Evolutionary conservation across 2,888 invertebrate genomes (phyloP).

Genomic region (Tribolium freemani): DNA sequence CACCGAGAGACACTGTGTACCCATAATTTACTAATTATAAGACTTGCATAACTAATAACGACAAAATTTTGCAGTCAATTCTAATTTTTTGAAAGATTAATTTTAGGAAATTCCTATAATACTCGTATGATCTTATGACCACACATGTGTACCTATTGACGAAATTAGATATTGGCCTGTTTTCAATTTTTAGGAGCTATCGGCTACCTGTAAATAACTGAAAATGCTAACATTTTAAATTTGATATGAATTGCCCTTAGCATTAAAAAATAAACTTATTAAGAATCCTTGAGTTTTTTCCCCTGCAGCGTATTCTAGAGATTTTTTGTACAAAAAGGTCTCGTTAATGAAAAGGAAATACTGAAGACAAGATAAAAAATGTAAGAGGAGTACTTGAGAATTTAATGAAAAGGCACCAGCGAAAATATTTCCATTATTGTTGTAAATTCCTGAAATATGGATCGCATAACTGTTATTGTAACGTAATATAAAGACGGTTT

Average conservation of each 20-base stretch:
- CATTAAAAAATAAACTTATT: constrained; percentile 8
- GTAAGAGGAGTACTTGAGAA: constrained; percentile 1
- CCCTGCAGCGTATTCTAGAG: neutral
- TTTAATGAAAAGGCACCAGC: constrained; percentile 17
- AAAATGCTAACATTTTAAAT: neutral
- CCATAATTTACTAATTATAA: constrained; percentile 7
- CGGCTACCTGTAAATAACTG: neutral
- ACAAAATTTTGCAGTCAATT: neutral
- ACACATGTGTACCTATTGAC: neutral
- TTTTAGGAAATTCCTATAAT: constrained; percentile 7
- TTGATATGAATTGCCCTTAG: neutral
- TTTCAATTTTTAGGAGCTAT: neutral
- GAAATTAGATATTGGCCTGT: constrained; percentile 2
- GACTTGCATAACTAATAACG: neutral
- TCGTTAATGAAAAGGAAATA: constrained; percentile 24
- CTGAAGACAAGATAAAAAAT: constrained; percentile 19
- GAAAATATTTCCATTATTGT: constrained; percentile 11
- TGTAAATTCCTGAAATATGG: constrained; percentile 19
- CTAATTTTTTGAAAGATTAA: neutral
- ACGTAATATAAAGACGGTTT: constrained; percentile 17
- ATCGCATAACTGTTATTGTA: constrained; percentile 7
- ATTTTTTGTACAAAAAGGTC: constrained; percentile 2
- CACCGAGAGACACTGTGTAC: constrained; percentile 1
- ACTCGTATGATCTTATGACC: neutral
- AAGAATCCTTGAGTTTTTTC: constrained; percentile 5